Percentiles rank a stretch among this genome's conserved stretches.
phyloP scores from a whole-genome alignment of 2,113 vertebrate genomes.

The Trogon surrucura region DNA sequence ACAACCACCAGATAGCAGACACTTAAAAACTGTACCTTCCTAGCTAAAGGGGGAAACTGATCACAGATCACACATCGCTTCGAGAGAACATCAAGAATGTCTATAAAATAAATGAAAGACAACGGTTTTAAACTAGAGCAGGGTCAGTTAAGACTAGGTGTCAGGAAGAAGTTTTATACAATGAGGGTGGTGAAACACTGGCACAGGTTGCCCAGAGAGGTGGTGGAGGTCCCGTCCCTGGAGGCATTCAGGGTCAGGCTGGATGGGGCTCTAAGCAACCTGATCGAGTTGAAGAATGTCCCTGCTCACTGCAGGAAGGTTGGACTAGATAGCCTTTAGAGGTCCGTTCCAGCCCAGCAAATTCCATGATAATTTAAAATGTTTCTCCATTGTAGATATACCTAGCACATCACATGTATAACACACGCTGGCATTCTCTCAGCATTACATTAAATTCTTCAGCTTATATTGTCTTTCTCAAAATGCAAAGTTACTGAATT shows the following conservation, averaged over 20 bases:
- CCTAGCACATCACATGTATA: accelerated
- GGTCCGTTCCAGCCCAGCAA: too few species aligned
- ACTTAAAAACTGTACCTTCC: neutral
- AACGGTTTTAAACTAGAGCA: too few species aligned
- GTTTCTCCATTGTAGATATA: neutral
- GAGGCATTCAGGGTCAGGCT: too few species aligned
- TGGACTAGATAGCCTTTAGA: too few species aligned
- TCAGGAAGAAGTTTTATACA: too few species aligned
- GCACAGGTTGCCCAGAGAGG: too few species aligned
- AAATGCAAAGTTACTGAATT: neutral
- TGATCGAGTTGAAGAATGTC: too few species aligned
- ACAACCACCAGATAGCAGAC: neutral
- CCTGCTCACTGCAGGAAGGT: too few species aligned
- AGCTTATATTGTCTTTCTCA: neutral
- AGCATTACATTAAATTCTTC: neutral
- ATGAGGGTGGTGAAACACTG: too few species aligned
- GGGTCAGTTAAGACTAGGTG: too few species aligned
- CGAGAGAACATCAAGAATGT: neutral
- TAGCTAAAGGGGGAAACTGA: neutral
- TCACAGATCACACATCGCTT: neutral
- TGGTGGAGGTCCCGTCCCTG: too few species aligned
- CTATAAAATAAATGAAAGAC: neutral
- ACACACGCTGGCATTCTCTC: neutral
- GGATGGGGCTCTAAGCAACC: too few species aligned
- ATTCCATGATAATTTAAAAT: neutral